Evolutionary conservation across 2,113 vertebrate genomes (phyloP).

Genomic region (Sceloporus tristichus): DNA sequence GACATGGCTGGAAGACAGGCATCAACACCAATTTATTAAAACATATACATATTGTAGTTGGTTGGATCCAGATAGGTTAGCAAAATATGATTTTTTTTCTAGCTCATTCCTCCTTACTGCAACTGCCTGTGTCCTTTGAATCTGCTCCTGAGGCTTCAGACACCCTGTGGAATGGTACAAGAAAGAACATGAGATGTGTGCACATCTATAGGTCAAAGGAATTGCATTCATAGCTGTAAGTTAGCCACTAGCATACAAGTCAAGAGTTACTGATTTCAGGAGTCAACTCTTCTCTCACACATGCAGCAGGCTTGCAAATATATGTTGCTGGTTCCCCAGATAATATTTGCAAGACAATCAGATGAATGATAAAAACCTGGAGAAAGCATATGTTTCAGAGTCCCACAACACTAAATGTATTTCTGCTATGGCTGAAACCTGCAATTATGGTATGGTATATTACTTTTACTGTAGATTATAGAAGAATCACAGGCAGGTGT

Average conservation of each 20-base stretch:
- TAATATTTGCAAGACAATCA: neutral
- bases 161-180: neutral
- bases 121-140: neutral
- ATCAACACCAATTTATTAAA: no score
- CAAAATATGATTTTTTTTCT: neutral
- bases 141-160: neutral
- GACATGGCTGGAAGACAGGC: neutral
- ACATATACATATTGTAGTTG: no score
- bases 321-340: neutral
- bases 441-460: neutral
- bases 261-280: neutral
- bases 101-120: neutral
- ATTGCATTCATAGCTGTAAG: neutral
- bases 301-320: neutral
- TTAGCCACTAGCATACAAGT: neutral
- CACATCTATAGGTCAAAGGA: neutral
- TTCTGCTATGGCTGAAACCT: neutral
- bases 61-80: neutral
- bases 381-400: neutral
- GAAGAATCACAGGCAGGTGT: no score
- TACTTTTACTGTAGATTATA: neutral
- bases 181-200: neutral
- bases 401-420: neutral
- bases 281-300: neutral
- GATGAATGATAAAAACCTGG: neutral